phyloP scores from a whole-genome alignment of 2,797 vertebrate species.

The Phrynocephalus guinanensis region DNA sequence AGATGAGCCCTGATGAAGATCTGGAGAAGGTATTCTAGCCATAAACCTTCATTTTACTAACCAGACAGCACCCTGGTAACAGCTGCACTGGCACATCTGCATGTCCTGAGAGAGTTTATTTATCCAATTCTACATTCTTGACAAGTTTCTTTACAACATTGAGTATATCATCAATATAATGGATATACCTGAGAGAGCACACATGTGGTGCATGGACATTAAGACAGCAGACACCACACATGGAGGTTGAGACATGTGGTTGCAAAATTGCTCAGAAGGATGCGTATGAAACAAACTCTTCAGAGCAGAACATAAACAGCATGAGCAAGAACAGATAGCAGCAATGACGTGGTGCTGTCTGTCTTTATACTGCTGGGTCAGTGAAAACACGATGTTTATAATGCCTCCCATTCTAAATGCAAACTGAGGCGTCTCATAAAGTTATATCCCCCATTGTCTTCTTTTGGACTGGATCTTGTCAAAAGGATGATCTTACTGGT shows the following conservation, averaged over 20 bases:
- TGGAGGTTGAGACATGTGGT: not conserved
- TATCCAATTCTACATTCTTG: not conserved
- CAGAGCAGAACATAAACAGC: constrained; percentile 7
- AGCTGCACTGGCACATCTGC: not conserved
- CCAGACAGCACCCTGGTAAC: not conserved
- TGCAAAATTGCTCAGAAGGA: rapidly evolving
- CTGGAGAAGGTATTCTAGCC: not conserved
- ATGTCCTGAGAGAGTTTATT: not conserved
- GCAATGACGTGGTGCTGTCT: constrained; percentile 6
- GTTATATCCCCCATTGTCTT: constrained; percentile 5
- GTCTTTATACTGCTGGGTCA: constrained; percentile 13
- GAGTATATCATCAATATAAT: not conserved
- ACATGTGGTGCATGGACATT: not conserved
- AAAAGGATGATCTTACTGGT: constrained; percentile 2
- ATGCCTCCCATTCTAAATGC: constrained; percentile 40
- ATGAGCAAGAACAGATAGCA: constrained; percentile 28
- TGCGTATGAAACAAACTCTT: not conserved
- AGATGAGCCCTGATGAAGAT: not conserved
- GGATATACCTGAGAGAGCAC: not conserved
- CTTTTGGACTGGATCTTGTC: not conserved
- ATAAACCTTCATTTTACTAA: not conserved
- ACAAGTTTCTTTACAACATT: not conserved
- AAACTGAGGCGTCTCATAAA: constrained; percentile 48
- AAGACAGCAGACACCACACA: not conserved
- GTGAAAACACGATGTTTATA: constrained; percentile 15